These are phyloP conservation scores for Dolichotis patagonum DNA, from an alignment of 2,113 vertebrate species.

Conservation along the genomic window DNA sequence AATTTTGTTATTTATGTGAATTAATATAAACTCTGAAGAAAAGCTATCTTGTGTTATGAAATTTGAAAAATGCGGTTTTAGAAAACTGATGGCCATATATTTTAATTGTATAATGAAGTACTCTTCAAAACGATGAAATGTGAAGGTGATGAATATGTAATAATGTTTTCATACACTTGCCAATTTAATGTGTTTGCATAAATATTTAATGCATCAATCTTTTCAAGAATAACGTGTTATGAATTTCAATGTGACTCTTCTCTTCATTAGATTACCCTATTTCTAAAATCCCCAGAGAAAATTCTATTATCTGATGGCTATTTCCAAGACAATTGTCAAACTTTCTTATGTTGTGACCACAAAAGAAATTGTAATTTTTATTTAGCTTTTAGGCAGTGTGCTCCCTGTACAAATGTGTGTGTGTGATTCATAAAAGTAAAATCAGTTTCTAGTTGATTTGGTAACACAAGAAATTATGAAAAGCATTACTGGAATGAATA, in stretches of 20 bases:
- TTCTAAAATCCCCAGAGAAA: slow-evolving; percentile 68
- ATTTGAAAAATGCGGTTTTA: slow-evolving; percentile 72
- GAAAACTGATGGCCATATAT: slow-evolving; percentile 68
- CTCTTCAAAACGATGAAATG: slow-evolving; percentile 77
- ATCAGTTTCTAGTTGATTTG: slow-evolving; percentile 44
- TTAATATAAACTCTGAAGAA: slow-evolving; percentile 69
- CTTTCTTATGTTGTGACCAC: slow-evolving; percentile 32
- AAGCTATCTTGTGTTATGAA: slow-evolving; percentile 61
- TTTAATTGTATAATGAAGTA: slow-evolving; percentile 77
- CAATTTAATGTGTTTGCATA: slow-evolving; percentile 86
- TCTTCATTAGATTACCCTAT: slow-evolving; percentile 75
- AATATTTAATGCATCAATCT: slow-evolving; percentile 87
- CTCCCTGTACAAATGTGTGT: not conserved
- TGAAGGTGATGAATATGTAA: slow-evolving; percentile 83
- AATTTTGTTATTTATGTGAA: slow-evolving; percentile 73
- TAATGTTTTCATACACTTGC: slow-evolving; percentile 85
- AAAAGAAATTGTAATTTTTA: slow-evolving; percentile 47
- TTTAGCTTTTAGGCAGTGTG: not conserved
- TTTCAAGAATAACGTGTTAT: slow-evolving; percentile 79
- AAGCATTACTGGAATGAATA: not conserved
- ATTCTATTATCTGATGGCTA: slow-evolving; percentile 70
- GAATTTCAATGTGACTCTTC: slow-evolving; percentile 74
- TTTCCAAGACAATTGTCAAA: slow-evolving; percentile 31
- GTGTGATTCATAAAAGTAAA: slow-evolving; percentile 52
- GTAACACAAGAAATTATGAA: not conserved